Evolutionary conservation across 1,140 invertebrate species (phyloP).

Genomic region (Aethina tumida): DNA sequence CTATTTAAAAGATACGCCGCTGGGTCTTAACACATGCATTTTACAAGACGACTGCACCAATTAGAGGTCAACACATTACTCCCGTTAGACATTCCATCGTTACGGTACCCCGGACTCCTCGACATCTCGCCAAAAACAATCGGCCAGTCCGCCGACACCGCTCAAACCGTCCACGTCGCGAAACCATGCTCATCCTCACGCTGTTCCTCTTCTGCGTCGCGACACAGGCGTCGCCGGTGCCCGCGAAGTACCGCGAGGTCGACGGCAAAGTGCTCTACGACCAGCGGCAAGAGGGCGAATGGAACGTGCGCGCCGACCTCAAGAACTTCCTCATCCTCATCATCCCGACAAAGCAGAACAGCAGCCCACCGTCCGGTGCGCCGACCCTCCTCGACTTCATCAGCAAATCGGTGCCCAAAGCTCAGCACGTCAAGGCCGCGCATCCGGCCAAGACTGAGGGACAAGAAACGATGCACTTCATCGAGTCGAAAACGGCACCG

Average conservation of each 20-base stretch:
- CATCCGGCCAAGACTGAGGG: conserved; percentile 9
- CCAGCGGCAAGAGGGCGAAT: conserved; percentile 34
- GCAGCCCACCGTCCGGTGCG: conserved; percentile 17
- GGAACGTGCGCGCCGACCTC: conserved; percentile 51
- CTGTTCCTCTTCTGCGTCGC: no score
- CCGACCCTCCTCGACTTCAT: conserved; percentile 36
- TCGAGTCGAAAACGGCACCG: conserved; percentile 34
- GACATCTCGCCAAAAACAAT: no score
- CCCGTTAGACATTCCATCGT: no score
- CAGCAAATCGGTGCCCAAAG: conserved; percentile 26
- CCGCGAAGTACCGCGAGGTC: conserved; percentile 5
- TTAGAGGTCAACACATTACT: no score
- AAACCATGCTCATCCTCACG: no score
- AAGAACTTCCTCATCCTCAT: conserved; percentile 52
- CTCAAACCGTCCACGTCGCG: no score
- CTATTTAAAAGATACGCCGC: no score
- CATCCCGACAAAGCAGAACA: conserved; percentile 36
- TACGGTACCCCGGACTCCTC: no score
- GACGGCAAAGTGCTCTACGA: conserved; percentile 18
- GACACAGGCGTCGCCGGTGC: conserved; percentile 15
- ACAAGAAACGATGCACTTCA: conserved; percentile 29
- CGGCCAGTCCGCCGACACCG: no score
- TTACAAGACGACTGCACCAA: no score
- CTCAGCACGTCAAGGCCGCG: conserved; percentile 8
- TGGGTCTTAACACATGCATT: no score